Evolutionary conservation across 92 coral and sea anemone species (phyloP).

Genomic region (Desmophyllum pertusum): DNA sequence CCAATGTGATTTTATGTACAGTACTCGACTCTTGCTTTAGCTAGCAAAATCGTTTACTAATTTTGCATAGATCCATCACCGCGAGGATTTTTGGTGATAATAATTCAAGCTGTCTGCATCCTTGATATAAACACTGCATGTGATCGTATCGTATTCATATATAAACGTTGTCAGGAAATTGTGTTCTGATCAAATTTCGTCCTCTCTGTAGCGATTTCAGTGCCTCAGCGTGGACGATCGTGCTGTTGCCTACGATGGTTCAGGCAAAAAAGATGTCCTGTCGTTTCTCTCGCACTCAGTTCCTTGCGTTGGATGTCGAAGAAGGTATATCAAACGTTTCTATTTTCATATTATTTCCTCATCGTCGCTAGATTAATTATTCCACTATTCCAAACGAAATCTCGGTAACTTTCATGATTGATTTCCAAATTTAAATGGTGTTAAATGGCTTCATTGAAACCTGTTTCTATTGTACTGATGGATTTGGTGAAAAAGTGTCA

Average conservation of each 20-base stretch:
- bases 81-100: background rate
- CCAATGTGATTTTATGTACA: background rate
- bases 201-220: constrained; percentile 72
- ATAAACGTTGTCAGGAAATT: constrained; percentile 18
- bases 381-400: constrained; percentile 18
- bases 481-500: background rate
- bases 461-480: background rate
- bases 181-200: constrained; percentile 16
- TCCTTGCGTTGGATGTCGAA: constrained; percentile 97
- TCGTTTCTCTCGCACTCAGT: constrained; percentile 90
- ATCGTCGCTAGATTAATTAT: constrained; percentile 33
- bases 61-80: background rate
- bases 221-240: constrained; percentile 85
- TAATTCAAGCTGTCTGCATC: background rate
- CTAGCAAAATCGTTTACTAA: background rate
- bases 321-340: constrained; percentile 70
- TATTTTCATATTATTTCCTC: constrained; percentile 32
- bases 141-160: background rate
- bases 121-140: constrained; percentile 14
- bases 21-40: no score
- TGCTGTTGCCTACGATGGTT: constrained; percentile 83
- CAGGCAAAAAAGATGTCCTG: constrained; percentile 87
- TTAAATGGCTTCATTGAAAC: constrained; percentile 9
- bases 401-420: constrained; percentile 26
- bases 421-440: constrained; percentile 2